Base-by-base conservation (phyloP, 2,888 invertebrate genomes). In the Ormyrus pomaceus region DNA sequence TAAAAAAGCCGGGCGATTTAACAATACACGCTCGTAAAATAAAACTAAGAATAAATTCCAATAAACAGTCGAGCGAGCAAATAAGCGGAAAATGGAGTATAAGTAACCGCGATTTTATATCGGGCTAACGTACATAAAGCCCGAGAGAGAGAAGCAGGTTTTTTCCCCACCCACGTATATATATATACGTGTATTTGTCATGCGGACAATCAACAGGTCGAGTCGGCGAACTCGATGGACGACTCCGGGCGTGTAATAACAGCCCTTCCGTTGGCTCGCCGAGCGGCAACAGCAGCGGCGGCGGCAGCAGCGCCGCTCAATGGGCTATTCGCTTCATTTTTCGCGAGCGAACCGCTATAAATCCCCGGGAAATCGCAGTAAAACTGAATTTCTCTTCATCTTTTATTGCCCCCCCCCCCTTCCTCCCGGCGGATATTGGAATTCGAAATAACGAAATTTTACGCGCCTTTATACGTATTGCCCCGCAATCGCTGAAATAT, bases 181-280 rank as follows among this genome's bases (percentile, higher is more conserved):
- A 48, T 11, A 48, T 48, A 53, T 50, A 46, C 45, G 19, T 11
- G 48, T 66, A 48, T 73, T 64, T 59, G 51, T 77, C 69, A 59
- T 51, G 69, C 55, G 73, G 72, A 64, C 69, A 77, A 74, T 74
- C 76, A 82, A 77, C 77, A 80, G 79, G 77, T 73, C 72, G 74
- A 74, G 70, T 71, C 70, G 70, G 69, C 58, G 69, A 72, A 72
- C 66, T 48, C 78, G 78, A 66, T 68, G 72, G 72, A 72, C 73
- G 78, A 56, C 75, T 46, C 71, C 73, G 62, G 64, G 59, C 62
- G 53, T 53, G 74, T 79, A 79, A 79, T 70, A 74, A 74, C 74
- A 74, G 79, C 73, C 79, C 58, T 74, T 79, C 68, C 74, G 69
- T n/a, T 56, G 19, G 50, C 73, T 56, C 61, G 62, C 19, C 19